Evolutionary conservation across 2,113 vertebrate species (phyloP), one percentile per base, ranked within the genome.

Genomic region (Epinephelus lanceolatus): DNA sequence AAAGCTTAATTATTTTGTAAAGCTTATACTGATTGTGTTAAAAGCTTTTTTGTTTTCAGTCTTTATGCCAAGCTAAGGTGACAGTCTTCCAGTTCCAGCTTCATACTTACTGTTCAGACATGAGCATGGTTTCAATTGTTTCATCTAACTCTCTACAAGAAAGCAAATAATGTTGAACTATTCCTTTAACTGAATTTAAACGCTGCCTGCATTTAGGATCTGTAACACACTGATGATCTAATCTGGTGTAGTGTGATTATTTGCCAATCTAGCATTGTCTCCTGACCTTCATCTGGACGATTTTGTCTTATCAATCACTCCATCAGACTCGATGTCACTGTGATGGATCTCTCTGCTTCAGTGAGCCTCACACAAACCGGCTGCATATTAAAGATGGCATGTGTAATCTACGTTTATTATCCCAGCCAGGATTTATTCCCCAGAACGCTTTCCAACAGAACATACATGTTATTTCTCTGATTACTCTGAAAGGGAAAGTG

Each of bases 281-380:
- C 12, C 17, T 12, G 23, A 47, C 60, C 30, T 60, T 53, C n/a
- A 11, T 5, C 6, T n/a, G 4, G 3, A 1, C 42, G 27, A 55
- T 21, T 68, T 51, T 0, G 14, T 63, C 30, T n/a, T 14, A 42
- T 37, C 61, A 52, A 42, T 61, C 47, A 67, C 57, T 56, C 27
- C 3, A 15, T 70, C 25, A 52, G 49, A 59, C 33, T 23, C 13
- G 17, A 12, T 71, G 65, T 25, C 14, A 52, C 40, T 81, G 67
- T 9, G 21, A 76, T 42, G 56, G 71, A 72, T 75, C 45, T 70
- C 45, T 55, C 71, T 23, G 57, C 53, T 56, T 66, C n/a, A 55
- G 30, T 6, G 3, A 53, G 27, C 52, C 19, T 55, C 37, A 53
- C 47, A 45, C 45, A 15, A 45, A 52, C 66, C 12, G 56, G 2